Conservation (phyloP, 2,888 invertebrate genomes). For the Dryobota labecula region DNA sequence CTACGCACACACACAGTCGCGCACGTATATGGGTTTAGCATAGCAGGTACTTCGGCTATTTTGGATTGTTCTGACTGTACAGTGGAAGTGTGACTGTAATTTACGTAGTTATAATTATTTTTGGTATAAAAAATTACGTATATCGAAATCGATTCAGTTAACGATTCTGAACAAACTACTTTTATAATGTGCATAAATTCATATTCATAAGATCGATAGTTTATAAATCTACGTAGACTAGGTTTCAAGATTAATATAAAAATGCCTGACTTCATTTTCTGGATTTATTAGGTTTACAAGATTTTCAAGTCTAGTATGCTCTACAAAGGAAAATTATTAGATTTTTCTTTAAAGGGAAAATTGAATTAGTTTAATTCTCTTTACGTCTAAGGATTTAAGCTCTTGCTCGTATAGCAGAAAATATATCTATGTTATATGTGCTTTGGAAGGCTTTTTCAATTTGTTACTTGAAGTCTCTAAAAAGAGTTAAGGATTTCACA, state of each 20-base stretch:
- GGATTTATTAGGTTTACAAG: neutral
- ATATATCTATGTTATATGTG: neutral
- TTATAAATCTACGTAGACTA: neutral
- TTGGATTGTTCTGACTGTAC: too few relatives aligned
- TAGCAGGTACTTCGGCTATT: too few relatives aligned
- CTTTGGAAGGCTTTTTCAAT: neutral
- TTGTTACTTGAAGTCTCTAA: neutral
- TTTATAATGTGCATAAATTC: too few relatives aligned
- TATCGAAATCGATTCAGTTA: too few relatives aligned
- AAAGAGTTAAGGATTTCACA: neutral
- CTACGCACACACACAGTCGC: too few relatives aligned
- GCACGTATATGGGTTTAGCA: too few relatives aligned
- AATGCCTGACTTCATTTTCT: neutral
- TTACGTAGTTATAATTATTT: too few relatives aligned
- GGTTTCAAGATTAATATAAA: neutral
- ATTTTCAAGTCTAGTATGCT: neutral
- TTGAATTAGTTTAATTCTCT: neutral
- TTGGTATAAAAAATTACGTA: too few relatives aligned
- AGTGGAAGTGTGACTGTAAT: too few relatives aligned
- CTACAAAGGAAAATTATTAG: neutral
- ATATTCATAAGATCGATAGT: neutral
- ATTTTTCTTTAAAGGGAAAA: constrained; percentile 14
- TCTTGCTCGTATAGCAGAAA: neutral
- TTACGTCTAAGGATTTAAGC: constrained; percentile 1
- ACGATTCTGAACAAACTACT: too few relatives aligned